Conservation (phyloP, 2,113 vertebrate genomes). For the Haemorhous mexicanus region DNA sequence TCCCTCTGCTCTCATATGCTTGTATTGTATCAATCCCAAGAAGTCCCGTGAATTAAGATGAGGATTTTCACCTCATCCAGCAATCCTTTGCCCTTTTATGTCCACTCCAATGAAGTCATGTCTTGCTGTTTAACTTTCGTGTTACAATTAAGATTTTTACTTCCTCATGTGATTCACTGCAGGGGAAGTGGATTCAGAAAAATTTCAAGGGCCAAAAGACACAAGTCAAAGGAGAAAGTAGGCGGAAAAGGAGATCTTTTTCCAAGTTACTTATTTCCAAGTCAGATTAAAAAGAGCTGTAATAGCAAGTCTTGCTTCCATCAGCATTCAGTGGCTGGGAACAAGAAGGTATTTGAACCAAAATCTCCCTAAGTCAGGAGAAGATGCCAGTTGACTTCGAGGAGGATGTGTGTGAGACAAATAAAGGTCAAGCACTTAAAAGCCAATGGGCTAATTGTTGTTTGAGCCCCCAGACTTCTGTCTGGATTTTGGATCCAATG, state of each 20-base stretch:
- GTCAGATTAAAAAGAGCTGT: background rate
- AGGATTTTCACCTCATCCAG: slow-evolving; percentile 24
- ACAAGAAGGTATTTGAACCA: slow-evolving; percentile 7
- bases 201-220: slow-evolving; percentile 30
- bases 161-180: slow-evolving; percentile 62
- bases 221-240: background rate
- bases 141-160: slow-evolving; percentile 61
- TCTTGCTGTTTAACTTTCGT: slow-evolving; percentile 62
- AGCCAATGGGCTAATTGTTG: background rate
- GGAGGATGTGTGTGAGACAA: background rate
- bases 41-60: slow-evolving; percentile 26
- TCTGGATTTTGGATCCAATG: background rate
- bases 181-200: slow-evolving; percentile 42
- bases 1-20: background rate
- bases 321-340: background rate
- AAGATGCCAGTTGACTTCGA: background rate
- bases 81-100: slow-evolving; percentile 53
- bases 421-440: background rate
- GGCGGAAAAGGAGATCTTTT: slow-evolving; percentile 21
- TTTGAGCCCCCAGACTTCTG: background rate
- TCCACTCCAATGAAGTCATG: slow-evolving; percentile 56
- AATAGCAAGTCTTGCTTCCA: slow-evolving; percentile 13
- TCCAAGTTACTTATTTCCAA: slow-evolving; percentile 26
- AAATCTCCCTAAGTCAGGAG: background rate
- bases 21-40: slow-evolving; percentile 31